These are phyloP conservation scores for Muricea muricata DNA, from an alignment of 92 coral and sea anemone species.

Conservation along the genomic window DNA sequence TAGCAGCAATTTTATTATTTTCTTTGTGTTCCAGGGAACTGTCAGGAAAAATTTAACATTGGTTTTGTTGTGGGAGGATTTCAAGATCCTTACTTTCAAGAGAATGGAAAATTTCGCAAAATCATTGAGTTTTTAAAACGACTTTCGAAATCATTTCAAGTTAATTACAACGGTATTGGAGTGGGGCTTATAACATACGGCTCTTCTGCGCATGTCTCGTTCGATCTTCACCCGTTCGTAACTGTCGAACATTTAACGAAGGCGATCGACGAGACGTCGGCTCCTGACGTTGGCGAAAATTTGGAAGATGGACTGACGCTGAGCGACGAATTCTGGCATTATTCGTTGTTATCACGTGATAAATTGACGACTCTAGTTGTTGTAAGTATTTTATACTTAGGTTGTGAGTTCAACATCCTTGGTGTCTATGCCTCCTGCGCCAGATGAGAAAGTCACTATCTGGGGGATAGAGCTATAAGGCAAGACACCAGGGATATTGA, in stretches of 20 bases:
- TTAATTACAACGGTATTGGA: neutral
- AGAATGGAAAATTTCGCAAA: conserved; percentile 18
- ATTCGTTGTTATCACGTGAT: neutral
- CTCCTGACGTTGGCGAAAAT: conserved; percentile 39
- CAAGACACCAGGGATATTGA: too few relatives aligned
- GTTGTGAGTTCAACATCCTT: too few relatives aligned
- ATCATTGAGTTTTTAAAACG: conserved; percentile 11
- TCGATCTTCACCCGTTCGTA: conserved; percentile 14
- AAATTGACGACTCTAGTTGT: conserved; percentile 32
- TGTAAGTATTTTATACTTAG: neutral
- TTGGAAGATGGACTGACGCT: conserved; percentile 15
- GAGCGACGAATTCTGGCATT: conserved; percentile 13
- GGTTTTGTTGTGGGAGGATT: conserved; percentile 43
- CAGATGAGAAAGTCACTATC: too few relatives aligned
- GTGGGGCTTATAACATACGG: conserved; percentile 44
- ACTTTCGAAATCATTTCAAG: conserved; percentile 1
- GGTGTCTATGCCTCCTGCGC: too few relatives aligned
- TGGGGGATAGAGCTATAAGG: too few relatives aligned
- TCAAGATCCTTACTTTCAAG: conserved; percentile 51
- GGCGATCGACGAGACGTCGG: conserved; percentile 34
- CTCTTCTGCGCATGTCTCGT: conserved; percentile 43
- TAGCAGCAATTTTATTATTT: neutral
- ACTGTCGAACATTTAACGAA: conserved; percentile 21
- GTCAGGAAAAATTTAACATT: conserved; percentile 27
- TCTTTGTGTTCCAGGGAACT: neutral